Evolutionary conservation across 2,888 invertebrate species (phyloP).

Genomic region (Empis stercorea): DNA sequence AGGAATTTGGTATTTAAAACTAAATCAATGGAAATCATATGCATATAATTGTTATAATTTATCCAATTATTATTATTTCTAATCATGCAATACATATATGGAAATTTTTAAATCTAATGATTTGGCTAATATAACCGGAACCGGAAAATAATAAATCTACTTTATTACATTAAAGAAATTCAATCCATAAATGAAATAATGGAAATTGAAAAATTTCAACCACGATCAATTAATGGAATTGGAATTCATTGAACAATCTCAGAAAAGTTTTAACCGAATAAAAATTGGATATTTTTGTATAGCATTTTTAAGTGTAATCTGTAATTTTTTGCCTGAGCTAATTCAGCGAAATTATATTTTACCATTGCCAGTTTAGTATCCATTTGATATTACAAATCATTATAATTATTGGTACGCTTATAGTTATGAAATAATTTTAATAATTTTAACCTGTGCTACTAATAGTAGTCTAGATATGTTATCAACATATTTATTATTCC

Average conservation of each 20-base stretch:
- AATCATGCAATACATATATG: too few relatives aligned
- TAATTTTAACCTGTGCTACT: slow-evolving; percentile 17
- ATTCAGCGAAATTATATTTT: slow-evolving; percentile 15
- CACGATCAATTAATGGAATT: slow-evolving; percentile 13
- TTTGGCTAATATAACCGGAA: slow-evolving; percentile 13
- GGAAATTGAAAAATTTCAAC: background rate
- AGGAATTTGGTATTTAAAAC: too few relatives aligned
- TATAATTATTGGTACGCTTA: slow-evolving; percentile 19
- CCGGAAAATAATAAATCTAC: slow-evolving; percentile 13
- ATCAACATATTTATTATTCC: slow-evolving; percentile 24
- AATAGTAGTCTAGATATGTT: slow-evolving; percentile 22
- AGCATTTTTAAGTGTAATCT: background rate
- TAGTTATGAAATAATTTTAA: slow-evolving; percentile 18
- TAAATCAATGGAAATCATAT: too few relatives aligned
- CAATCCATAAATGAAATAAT: too few relatives aligned
- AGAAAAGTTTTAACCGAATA: slow-evolving; percentile 15
- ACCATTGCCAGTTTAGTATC: slow-evolving; percentile 24
- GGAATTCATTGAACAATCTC: slow-evolving; percentile 11
- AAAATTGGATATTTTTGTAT: slow-evolving; percentile 11
- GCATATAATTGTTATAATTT: too few relatives aligned
- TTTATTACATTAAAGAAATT: too few relatives aligned
- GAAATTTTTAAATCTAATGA: background rate
- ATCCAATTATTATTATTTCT: too few relatives aligned
- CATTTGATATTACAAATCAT: slow-evolving; percentile 22
- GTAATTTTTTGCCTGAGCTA: too few relatives aligned